Conservation (phyloP, 2,888 invertebrate genomes). For the Atherix ibis region DNA sequence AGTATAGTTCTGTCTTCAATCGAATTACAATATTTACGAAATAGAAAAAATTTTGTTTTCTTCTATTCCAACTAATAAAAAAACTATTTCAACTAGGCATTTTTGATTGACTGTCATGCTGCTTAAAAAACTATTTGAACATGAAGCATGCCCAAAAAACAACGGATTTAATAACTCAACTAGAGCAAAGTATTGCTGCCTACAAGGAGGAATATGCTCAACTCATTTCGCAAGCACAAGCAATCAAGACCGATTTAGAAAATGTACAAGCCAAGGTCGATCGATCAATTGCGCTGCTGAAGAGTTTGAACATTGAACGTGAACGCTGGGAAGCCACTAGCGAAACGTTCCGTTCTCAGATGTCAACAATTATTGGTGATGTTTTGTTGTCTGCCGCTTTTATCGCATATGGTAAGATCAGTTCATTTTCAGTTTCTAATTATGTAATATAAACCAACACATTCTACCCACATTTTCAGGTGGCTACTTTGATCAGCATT, state of each 20-base stretch:
- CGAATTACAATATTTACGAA: too few relatives aligned
- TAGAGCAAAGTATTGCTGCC: conserved; percentile 89
- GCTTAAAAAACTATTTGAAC: too few relatives aligned
- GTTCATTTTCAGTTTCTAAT: too few relatives aligned
- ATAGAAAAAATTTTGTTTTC: too few relatives aligned
- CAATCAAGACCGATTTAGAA: conserved; percentile 93
- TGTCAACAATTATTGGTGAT: conserved; percentile 98
- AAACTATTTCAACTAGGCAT: too few relatives aligned
- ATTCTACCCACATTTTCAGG: too few relatives aligned
- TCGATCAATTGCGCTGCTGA: conserved; percentile 86
- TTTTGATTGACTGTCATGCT: too few relatives aligned
- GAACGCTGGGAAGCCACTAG: conserved; percentile 96
- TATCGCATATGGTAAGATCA: conserved; percentile 70
- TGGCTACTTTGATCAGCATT: conserved; percentile 90
- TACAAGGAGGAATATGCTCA: conserved; percentile 99
- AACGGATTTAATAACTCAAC: conserved; percentile 68
- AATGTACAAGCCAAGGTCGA: conserved; percentile 98
- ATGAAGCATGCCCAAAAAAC: conserved; percentile 85
- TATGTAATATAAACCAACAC: too few relatives aligned
- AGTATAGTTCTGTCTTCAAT: too few relatives aligned
- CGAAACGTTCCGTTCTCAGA: conserved; percentile 96
- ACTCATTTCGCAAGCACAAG: conserved; percentile 96
- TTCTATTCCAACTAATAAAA: too few relatives aligned
- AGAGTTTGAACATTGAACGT: conserved; percentile 89
- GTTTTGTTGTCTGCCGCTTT: conserved; percentile 93